Evolutionary conservation across 2,797 vertebrate genomes (phyloP).

Genomic region (Propithecus deckenii): DNA sequence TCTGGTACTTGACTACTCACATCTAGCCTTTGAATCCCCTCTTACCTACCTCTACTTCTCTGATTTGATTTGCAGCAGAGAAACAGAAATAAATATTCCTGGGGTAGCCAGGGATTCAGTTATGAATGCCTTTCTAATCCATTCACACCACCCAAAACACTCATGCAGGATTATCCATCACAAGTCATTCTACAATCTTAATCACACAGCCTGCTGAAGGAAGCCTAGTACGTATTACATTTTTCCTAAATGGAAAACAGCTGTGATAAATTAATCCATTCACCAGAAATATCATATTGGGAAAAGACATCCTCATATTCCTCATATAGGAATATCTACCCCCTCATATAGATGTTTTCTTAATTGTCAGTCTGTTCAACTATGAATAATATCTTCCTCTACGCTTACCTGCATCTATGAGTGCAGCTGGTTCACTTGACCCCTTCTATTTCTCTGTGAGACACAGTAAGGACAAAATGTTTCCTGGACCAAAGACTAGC

Average conservation of each 20-base stretch:
- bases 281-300: constrained; percentile 13
- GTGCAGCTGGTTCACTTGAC: background rate
- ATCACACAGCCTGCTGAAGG: constrained; percentile 30
- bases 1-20: background rate
- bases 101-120: background rate
- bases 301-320: background rate
- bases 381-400: background rate
- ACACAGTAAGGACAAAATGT: background rate
- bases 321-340: background rate
- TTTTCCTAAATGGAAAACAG: constrained; percentile 51
- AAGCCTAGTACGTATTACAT: constrained; percentile 7
- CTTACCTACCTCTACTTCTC: constrained; percentile 9
- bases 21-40: background rate
- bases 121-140: constrained; percentile 42
- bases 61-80: constrained; percentile 18
- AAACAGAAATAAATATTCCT: constrained; percentile 37
- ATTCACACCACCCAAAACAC: background rate
- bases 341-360: background rate
- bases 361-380: background rate
- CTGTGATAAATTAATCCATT: constrained; percentile 54
- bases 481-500: background rate
- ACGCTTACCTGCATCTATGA: background rate
- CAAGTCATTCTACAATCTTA: constrained; percentile 24
- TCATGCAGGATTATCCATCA: background rate
- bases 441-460: background rate